phyloP scores from a whole-genome alignment of 2,797 vertebrate genomes.

The Diglossa cyanea region DNA sequence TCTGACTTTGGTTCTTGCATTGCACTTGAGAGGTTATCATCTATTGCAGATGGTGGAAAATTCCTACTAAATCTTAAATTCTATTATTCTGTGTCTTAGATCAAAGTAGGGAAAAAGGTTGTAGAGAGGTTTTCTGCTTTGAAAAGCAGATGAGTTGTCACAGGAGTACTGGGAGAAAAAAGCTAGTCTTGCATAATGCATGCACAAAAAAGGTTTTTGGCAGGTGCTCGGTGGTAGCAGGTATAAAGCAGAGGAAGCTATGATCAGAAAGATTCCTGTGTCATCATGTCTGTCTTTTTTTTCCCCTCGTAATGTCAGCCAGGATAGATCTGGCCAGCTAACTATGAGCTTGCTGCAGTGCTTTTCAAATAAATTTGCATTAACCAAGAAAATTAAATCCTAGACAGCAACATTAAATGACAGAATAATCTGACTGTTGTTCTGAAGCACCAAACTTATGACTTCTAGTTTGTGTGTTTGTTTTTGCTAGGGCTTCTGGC shows the following conservation, averaged over 20 bases:
- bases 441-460: background rate
- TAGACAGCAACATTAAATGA: background rate
- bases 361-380: background rate
- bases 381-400: background rate
- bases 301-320: background rate
- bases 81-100: background rate
- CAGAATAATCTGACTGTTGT: background rate
- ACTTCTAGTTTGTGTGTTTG: background rate
- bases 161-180: background rate
- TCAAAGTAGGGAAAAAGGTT: background rate
- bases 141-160: background rate
- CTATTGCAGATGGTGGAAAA: conserved; percentile 8
- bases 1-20: background rate
- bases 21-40: background rate
- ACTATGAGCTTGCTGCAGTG: background rate
- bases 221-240: background rate
- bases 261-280: background rate
- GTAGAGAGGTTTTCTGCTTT: background rate
- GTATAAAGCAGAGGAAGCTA: background rate
- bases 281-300: background rate
- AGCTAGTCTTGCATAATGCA: background rate
- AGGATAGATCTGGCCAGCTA: background rate
- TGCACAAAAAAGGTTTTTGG: background rate
- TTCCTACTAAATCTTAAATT: background rate
- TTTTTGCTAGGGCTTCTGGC: background rate